These are phyloP conservation scores for Copidosoma aretas DNA, from an alignment of 2,888 invertebrate species.

Conservation along the genomic window DNA sequence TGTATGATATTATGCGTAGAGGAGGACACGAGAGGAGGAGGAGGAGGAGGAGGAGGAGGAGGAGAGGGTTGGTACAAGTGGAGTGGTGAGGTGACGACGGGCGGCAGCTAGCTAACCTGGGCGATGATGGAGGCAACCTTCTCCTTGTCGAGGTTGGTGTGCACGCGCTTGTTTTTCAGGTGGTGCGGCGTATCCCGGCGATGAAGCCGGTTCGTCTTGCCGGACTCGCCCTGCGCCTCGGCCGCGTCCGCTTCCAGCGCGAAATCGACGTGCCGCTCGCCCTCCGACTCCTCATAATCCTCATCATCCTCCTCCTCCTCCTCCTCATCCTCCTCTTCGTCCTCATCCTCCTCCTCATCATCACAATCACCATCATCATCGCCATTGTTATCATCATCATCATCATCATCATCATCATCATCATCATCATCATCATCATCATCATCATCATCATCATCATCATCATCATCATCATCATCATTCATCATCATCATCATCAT, in stretches of 20 bases:
- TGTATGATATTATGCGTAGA: no score
- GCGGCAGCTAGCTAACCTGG: conserved; percentile 65
- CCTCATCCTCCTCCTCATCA: conserved; percentile 60
- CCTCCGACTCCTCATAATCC: conserved; percentile 72
- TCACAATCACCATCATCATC: not conserved
- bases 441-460: conserved; percentile 33
- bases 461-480: conserved; percentile 61
- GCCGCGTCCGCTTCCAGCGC: conserved; percentile 59
- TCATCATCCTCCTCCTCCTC: conserved; percentile 62
- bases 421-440: conserved; percentile 66
- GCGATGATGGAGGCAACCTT: conserved; percentile 77
- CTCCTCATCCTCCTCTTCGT: conserved; percentile 30
- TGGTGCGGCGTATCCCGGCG: conserved; percentile 98
- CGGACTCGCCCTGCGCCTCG: conserved; percentile 63
- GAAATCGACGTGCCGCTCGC: conserved; percentile 60
- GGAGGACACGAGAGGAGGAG: not conserved
- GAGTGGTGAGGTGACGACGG: conserved; percentile 7
- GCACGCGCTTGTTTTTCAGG: conserved; percentile 95
- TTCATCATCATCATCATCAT: not conserved
- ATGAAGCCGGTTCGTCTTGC: conserved; percentile 74
- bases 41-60: not conserved
- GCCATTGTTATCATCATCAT: conserved; percentile 4
- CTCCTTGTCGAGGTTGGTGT: conserved; percentile 71
- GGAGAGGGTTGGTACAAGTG: not conserved
- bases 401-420: conserved; percentile 62